phyloP scores from a whole-genome alignment of 2,888 invertebrate species.

The Panopea generosa region DNA sequence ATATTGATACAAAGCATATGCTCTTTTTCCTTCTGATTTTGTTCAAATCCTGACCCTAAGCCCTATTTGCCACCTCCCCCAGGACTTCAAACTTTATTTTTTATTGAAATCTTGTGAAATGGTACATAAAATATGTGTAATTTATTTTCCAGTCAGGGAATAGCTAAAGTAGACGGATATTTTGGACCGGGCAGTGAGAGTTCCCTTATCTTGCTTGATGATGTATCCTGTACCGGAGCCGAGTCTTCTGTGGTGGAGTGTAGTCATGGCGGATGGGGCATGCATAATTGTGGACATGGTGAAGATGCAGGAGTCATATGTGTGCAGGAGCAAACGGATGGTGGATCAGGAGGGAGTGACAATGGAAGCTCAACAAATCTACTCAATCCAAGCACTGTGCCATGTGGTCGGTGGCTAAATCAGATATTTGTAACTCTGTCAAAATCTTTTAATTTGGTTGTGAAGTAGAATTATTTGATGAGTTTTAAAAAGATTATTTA shows the following conservation, averaged over 20 bases:
- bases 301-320: conserved; percentile 76
- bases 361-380: conserved; percentile 8
- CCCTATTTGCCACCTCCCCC: too few species aligned
- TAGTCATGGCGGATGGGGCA: conserved; percentile 53
- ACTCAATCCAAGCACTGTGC: conserved; percentile 12
- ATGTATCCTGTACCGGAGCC: conserved; percentile 70
- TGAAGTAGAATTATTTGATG: too few species aligned
- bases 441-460: too few species aligned
- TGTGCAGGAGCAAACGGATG: conserved; percentile 7
- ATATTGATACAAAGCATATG: too few species aligned
- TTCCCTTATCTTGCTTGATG: conserved; percentile 63
- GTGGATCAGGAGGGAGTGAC: neutral
- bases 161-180: conserved; percentile 35
- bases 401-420: conserved; percentile 16
- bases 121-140: too few species aligned
- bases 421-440: neutral
- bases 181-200: conserved; percentile 55
- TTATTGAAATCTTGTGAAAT: too few species aligned
- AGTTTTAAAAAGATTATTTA: too few species aligned
- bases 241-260: conserved; percentile 66
- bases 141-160: conserved; percentile 51
- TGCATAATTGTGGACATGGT: conserved; percentile 65
- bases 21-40: too few species aligned
- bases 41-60: too few species aligned
- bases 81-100: too few species aligned